phyloP scores from a whole-genome alignment of 2,113 vertebrate species.

The Uria aalge region DNA sequence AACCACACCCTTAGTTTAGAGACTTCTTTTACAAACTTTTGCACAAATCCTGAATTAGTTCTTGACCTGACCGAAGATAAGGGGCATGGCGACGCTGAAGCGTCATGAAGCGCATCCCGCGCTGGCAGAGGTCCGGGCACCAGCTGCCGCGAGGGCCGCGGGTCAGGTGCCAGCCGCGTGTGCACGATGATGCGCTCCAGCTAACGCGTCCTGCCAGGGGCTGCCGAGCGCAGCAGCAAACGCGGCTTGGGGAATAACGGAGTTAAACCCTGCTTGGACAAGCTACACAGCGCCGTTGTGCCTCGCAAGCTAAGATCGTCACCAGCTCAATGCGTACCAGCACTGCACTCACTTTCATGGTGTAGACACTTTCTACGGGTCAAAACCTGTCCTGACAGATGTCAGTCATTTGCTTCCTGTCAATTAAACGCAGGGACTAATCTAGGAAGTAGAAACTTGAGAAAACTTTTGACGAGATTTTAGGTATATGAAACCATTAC shows the following conservation, averaged over 20 bases:
- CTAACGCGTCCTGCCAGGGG: not conserved
- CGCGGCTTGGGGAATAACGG: not conserved
- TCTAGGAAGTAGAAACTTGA: not conserved
- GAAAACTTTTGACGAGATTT: not conserved
- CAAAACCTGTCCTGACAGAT: not conserved
- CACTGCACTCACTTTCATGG: not conserved
- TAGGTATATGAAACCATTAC: not conserved
- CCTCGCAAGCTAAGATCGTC: not conserved
- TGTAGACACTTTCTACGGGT: not conserved
- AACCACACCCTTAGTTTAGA: not conserved
- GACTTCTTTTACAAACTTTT: not conserved
- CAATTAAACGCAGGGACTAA: not conserved
- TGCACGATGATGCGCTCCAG: not conserved
- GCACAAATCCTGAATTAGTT: not conserved
- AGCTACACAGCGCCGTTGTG: not conserved
- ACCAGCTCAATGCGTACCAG: fast-evolving
- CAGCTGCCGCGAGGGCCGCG: fast-evolving
- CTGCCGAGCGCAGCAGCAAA: not conserved
- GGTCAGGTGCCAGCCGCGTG: not conserved
- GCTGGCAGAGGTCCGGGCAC: not conserved
- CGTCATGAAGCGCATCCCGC: fast-evolving
- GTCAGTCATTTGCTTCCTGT: not conserved
- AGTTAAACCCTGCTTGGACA: not conserved
- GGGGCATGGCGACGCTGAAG: fast-evolving
- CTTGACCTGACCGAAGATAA: not conserved